phyloP scores from a whole-genome alignment of 2,113 vertebrate genomes.

The Butorides virescens region DNA sequence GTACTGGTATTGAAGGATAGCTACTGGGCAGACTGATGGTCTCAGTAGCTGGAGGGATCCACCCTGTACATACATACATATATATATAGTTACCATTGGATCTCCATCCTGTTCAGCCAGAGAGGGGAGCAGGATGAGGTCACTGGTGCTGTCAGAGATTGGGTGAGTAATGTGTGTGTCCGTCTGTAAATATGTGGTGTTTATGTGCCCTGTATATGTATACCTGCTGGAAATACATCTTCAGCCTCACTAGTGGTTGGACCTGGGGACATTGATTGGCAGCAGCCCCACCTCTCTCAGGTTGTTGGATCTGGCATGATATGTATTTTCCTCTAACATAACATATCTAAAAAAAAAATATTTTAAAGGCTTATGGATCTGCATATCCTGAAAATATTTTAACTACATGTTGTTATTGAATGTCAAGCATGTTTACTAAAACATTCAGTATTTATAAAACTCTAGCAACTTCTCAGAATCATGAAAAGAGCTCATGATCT shows the following conservation, averaged over 20 bases:
- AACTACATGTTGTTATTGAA: neutral
- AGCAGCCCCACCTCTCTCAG: neutral
- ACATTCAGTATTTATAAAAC: neutral
- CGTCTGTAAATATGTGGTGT: fast-evolving
- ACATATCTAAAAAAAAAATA: neutral
- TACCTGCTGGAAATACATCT: neutral
- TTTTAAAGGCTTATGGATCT: neutral
- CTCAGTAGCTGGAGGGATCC: neutral
- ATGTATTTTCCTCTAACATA: neutral
- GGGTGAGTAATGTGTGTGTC: neutral
- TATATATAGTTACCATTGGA: neutral
- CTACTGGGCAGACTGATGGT: neutral
- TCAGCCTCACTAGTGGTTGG: neutral
- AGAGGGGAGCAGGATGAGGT: neutral
- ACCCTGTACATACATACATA: neutral
- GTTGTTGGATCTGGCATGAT: neutral
- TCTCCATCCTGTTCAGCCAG: neutral
- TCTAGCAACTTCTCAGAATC: neutral
- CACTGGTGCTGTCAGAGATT: neutral
- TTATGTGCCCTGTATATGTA: too few species aligned
- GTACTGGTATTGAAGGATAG: neutral
- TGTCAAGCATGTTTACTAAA: neutral
- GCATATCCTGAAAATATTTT: neutral
- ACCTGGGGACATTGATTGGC: neutral
- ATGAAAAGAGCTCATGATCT: neutral